phyloP scores from a whole-genome alignment of 2,113 vertebrate genomes.

The Campylomormyrus tamandua region DNA sequence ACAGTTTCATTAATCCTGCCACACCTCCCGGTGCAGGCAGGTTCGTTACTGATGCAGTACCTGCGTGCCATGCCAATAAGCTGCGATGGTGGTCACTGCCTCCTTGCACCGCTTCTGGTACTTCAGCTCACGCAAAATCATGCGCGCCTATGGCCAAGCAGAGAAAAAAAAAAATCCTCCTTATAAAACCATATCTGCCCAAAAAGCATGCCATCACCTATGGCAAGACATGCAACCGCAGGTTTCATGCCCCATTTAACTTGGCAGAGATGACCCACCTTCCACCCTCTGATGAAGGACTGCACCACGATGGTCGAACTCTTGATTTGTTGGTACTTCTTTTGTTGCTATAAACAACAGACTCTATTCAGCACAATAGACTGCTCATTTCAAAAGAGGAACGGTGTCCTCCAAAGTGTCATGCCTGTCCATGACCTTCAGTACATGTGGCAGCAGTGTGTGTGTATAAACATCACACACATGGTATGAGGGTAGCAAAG shows the following conservation, averaged over 20 bases:
- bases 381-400: background rate
- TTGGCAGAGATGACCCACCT: slow-evolving; percentile 63
- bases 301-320: slow-evolving; percentile 76
- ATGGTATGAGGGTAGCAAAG: background rate
- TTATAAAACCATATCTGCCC: background rate
- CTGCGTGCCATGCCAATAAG: slow-evolving; percentile 93
- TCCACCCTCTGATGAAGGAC: slow-evolving; percentile 93
- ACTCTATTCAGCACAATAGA: background rate
- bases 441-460: background rate
- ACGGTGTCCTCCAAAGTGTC: background rate
- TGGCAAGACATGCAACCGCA: background rate
- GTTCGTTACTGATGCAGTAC: slow-evolving; percentile 48
- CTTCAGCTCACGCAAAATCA: slow-evolving; percentile 83
- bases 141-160: slow-evolving; percentile 69
- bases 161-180: background rate
- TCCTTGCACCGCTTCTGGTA: slow-evolving; percentile 86
- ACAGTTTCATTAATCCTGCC: background rate
- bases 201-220: background rate
- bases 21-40: background rate
- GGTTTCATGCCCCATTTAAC: background rate
- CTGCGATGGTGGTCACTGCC: slow-evolving; percentile 83
- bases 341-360: slow-evolving; percentile 74
- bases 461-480: background rate
- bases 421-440: background rate
- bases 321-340: slow-evolving; percentile 81